Percentiles rank a stretch among this genome's conserved stretches.
Evolutionary conservation across 2,113 vertebrate genomes (phyloP).

Genomic region (Syngnathus typhle): DNA sequence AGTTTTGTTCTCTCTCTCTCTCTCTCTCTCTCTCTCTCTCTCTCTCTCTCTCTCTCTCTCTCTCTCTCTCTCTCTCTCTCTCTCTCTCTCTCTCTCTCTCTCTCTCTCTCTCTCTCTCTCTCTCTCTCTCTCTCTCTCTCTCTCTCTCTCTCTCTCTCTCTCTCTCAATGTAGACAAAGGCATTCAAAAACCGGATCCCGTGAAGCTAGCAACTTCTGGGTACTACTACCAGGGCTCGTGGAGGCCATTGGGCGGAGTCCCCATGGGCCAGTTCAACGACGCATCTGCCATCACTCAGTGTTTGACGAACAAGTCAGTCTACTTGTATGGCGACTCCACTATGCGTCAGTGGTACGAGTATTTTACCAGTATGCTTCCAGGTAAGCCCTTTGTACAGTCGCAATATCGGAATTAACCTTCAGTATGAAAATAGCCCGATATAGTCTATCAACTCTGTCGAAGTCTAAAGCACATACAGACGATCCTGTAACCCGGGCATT

Average conservation of each 20-base stretch:
- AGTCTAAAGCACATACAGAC: neutral
- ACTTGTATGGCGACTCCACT: slow-evolving; percentile 93
- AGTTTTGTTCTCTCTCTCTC: no score
- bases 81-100: no score
- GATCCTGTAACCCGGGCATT: neutral
- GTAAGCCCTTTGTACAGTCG: slow-evolving; percentile 46
- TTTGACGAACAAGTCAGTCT: slow-evolving; percentile 81
- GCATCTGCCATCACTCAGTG: slow-evolving; percentile 77
- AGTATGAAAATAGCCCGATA: no score
- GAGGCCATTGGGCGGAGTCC: slow-evolving; percentile 69
- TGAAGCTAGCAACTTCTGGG: slow-evolving; percentile 72
- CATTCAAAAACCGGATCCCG: slow-evolving; percentile 29
- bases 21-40: no score
- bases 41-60: no score
- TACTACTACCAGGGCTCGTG: slow-evolving; percentile 84
- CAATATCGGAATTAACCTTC: no score
- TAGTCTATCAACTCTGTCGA: no score
- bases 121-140: no score
- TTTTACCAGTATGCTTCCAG: slow-evolving; percentile 79
- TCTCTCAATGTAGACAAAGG: slow-evolving; percentile 32
- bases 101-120: no score
- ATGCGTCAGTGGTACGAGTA: slow-evolving; percentile 95
- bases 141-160: no score
- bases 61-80: no score
- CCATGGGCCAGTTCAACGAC: slow-evolving; percentile 72